Percentiles rank a stretch among this genome's conserved stretches.
Conservation (phyloP, 2,888 invertebrate genomes). For the Phorcus lineatus region DNA sequence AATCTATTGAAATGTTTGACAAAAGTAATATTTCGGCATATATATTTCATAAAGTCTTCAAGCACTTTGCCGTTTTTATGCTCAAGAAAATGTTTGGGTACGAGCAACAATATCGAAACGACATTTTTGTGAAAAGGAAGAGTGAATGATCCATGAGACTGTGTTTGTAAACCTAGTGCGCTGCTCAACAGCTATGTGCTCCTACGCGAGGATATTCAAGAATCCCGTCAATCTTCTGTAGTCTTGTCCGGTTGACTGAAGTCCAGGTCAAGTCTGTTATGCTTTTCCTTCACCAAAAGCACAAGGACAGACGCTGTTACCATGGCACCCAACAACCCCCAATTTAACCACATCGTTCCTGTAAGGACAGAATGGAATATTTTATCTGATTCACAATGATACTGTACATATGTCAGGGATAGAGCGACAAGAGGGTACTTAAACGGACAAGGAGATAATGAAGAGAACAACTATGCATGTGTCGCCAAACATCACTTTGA, state of each 20-base stretch:
- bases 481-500: no score
- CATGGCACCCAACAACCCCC: slow-evolving; percentile 51
- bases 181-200: no score
- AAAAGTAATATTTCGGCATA: no score
- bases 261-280: slow-evolving; percentile 62
- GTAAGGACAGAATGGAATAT: slow-evolving; percentile 19
- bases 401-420: not conserved
- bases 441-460: not conserved
- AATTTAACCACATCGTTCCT: slow-evolving; percentile 62
- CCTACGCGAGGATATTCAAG: no score
- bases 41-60: no score
- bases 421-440: not conserved
- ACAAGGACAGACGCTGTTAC: slow-evolving; percentile 57
- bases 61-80: no score
- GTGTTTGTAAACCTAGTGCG: no score
- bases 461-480: not conserved
- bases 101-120: no score
- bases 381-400: not conserved
- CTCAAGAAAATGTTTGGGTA: no score
- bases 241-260: not conserved
- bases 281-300: slow-evolving; percentile 54
- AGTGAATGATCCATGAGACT: no score
- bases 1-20: no score
- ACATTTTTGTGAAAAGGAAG: no score
- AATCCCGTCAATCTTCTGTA: not conserved